Evolutionary conservation across 2,797 vertebrate species (phyloP).

Genomic region (Lepilemur septentrionalis): DNA sequence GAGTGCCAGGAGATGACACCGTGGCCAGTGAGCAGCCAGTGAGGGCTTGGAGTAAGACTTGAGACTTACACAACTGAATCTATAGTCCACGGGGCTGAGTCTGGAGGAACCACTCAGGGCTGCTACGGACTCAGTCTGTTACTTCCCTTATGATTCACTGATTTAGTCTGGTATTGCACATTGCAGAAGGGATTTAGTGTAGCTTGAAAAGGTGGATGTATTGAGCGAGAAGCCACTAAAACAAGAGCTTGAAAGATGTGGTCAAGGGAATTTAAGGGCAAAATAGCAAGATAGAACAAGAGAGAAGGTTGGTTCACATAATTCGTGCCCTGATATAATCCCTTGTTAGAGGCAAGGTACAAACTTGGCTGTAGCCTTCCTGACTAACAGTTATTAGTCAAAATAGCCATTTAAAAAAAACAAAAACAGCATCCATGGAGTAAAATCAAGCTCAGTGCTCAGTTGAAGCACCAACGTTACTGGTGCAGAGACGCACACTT

Average conservation of each 20-base stretch:
- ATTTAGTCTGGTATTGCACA: background rate
- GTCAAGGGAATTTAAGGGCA: background rate
- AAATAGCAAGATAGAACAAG: background rate
- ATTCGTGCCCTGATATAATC: background rate
- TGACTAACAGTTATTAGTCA: background rate
- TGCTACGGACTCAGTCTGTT: background rate
- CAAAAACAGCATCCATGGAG: background rate
- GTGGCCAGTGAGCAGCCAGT: background rate
- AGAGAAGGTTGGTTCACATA: background rate
- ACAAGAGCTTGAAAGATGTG: background rate
- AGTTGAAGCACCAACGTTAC: background rate
- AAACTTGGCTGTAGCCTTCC: background rate
- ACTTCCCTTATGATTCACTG: background rate
- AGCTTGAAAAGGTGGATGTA: background rate
- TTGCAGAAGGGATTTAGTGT: slow-evolving; percentile 9
- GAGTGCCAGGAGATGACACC: background rate
- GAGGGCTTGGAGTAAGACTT: background rate
- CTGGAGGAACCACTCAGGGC: background rate
- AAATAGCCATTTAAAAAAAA: background rate
- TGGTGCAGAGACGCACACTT: background rate
- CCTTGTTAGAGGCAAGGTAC: background rate
- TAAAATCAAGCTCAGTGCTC: background rate
- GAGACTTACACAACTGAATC: background rate
- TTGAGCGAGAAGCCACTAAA: background rate
- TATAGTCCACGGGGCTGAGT: background rate